These are phyloP conservation scores for Bolborhynchus lineola DNA, from an alignment of 2,113 vertebrate species.

Conservation along the genomic window DNA sequence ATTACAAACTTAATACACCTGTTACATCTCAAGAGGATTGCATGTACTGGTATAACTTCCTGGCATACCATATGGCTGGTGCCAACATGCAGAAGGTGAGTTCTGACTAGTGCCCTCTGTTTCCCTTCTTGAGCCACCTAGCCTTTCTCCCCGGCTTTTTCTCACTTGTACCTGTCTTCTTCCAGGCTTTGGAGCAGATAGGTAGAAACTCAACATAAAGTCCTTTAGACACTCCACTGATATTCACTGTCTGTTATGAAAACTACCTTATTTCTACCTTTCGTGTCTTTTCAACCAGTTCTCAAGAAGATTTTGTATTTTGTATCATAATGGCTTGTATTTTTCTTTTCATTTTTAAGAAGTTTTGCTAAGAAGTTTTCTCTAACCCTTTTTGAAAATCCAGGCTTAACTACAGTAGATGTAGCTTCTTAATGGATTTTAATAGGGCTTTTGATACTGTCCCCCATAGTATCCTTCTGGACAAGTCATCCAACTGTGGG, in stretches of 20 bases:
- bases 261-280: background rate
- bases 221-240: background rate
- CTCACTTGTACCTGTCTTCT: background rate
- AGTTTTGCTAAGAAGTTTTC: background rate
- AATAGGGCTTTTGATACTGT: background rate
- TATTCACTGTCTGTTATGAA: background rate
- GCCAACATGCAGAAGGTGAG: constrained; percentile 87
- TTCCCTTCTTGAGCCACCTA: background rate
- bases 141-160: background rate
- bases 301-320: background rate
- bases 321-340: background rate
- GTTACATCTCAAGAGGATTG: constrained; percentile 81
- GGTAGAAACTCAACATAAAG: background rate
- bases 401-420: background rate
- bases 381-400: background rate
- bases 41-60: constrained; percentile 92
- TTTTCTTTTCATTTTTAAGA: background rate
- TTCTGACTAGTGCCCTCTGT: background rate
- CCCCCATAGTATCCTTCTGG: background rate
- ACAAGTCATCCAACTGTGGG: background rate
- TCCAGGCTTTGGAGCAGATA: background rate
- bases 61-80: constrained; percentile 91
- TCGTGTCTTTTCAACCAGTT: background rate
- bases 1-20: constrained; percentile 72
- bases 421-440: background rate